Percentiles rank a stretch among this genome's conserved stretches.
phyloP scores from a whole-genome alignment of 1,140 invertebrate genomes.

The Cephus cinctus region DNA sequence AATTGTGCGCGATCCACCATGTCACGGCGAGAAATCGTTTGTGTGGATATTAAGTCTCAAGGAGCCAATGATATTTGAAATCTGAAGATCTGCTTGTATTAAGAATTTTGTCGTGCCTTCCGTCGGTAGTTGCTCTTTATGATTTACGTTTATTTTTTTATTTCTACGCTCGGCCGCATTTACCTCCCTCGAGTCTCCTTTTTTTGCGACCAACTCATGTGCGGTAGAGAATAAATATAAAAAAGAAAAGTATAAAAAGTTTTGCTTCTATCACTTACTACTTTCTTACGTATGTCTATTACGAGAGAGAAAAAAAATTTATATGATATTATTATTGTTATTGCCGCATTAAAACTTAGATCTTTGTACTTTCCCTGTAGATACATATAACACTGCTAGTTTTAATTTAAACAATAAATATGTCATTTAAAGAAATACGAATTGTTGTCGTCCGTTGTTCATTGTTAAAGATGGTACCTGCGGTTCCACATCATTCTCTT shows the following conservation, averaged over 20 bases:
- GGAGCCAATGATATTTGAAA: no score
- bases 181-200: conserved; percentile 3
- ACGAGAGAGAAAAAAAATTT: neutral
- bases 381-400: conserved; percentile 45
- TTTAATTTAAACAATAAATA: conserved; percentile 54
- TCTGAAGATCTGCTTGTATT: conserved; percentile 34
- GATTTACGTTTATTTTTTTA: conserved; percentile 51
- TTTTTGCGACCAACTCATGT: neutral
- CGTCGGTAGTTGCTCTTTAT: conserved; percentile 47
- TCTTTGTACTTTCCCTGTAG: conserved; percentile 56
- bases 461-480: no score
- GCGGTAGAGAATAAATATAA: neutral
- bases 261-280: no score
- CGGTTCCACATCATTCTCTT: no score
- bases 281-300: no score
- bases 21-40: no score
- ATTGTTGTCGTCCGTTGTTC: no score
- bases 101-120: conserved; percentile 53
- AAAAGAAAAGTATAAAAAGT: neutral
- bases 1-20: no score
- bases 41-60: no score
- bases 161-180: conserved; percentile 21
- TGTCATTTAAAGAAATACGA: conserved; percentile 49
- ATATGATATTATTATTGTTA: conserved; percentile 34
- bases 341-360: conserved; percentile 44